Evolutionary conservation across 53 echinoderm and acorn worm species (phyloP).

Genomic region (Apostichopus leukothele): DNA sequence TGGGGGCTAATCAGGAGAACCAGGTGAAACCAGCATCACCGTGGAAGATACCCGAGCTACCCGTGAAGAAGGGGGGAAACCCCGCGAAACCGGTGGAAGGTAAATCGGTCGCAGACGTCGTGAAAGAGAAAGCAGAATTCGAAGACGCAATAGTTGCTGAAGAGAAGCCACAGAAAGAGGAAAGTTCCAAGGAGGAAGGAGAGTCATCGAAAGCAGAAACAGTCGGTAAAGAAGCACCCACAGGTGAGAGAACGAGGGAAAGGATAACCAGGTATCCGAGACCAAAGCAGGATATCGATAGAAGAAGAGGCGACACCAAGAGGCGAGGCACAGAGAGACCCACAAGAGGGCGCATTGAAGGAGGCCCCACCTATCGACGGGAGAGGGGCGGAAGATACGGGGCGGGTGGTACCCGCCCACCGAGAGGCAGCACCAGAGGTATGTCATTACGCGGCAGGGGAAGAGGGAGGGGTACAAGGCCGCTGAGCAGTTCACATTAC

Average conservation of each 20-base stretch:
- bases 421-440: constrained; percentile 41
- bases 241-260: constrained; percentile 26
- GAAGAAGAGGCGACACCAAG: constrained; percentile 45
- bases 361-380: constrained; percentile 48
- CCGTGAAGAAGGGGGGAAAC: constrained; percentile 5
- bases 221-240: constrained; percentile 13
- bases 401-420: constrained; percentile 51
- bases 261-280: constrained; percentile 54
- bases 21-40: constrained; percentile 53
- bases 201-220: constrained; percentile 16
- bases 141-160: neutral
- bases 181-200: neutral
- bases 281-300: constrained; percentile 32
- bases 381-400: constrained; percentile 66
- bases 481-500: neutral
- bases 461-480: constrained; percentile 75
- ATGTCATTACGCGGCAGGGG: constrained; percentile 58
- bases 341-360: constrained; percentile 45
- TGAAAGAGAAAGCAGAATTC: neutral
- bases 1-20: constrained; percentile 50
- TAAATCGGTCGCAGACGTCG: constrained; percentile 40
- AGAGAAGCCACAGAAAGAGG: constrained; percentile 9
- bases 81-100: constrained; percentile 25
- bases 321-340: constrained; percentile 49
- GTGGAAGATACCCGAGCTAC: constrained; percentile 32